Percentiles rank a stretch among this genome's conserved stretches.
These are phyloP conservation scores for Gymnobelideus leadbeateri DNA, from an alignment of 2,113 vertebrate genomes.

Conservation along the genomic window DNA sequence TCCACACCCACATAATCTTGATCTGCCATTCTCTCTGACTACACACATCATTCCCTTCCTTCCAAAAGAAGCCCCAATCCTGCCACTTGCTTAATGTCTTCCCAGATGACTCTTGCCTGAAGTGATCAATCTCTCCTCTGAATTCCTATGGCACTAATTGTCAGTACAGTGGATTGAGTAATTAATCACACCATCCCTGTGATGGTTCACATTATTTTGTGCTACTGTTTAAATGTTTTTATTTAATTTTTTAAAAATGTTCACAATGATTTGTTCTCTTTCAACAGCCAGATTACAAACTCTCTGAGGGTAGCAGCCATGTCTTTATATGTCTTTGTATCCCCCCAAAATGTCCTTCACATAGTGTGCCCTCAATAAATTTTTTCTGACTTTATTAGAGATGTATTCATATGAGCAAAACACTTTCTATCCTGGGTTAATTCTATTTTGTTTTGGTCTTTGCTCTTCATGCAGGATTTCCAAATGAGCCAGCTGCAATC, in stretches of 20 bases:
- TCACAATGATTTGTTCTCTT: background rate
- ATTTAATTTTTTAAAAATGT: background rate
- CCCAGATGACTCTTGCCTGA: background rate
- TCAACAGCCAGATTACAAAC: background rate
- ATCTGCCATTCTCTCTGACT: background rate
- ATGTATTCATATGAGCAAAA: background rate
- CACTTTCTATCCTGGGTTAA: background rate
- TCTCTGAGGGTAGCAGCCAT: background rate
- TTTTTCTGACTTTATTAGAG: background rate
- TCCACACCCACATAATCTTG: background rate
- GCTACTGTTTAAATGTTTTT: background rate
- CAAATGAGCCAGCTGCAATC: constrained; percentile 95
- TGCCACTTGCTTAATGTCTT: background rate
- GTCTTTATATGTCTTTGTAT: background rate
- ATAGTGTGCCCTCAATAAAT: background rate
- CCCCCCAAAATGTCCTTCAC: background rate
- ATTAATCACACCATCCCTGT: background rate
- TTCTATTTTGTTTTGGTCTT: constrained; percentile 24
- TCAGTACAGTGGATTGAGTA: background rate
- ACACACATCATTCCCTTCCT: constrained; percentile 3
- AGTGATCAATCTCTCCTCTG: background rate
- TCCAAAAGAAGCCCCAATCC: background rate
- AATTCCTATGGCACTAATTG: background rate
- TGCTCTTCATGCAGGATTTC: constrained; percentile 90
- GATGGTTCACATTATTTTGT: background rate